Evolutionary conservation across 2,888 invertebrate species (phyloP).

Genomic region (Limnephilus auricula): DNA sequence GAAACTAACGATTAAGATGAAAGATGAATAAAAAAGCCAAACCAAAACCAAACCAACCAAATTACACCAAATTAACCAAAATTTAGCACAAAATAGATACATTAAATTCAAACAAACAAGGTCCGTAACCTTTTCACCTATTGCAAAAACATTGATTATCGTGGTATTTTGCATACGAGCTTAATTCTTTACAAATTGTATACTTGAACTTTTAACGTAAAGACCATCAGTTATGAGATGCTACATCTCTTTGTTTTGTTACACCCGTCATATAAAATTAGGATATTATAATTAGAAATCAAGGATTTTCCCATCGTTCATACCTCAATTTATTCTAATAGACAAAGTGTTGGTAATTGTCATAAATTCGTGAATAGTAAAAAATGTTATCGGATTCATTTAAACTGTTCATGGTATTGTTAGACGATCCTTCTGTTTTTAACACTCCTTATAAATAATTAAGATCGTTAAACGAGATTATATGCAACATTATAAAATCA

Average conservation of each 20-base stretch:
- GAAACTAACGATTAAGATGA: neutral
- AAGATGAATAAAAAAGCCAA: neutral
- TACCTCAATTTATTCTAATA: neutral
- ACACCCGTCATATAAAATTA: neutral
- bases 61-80: no score
- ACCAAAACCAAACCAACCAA: no score
- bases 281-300: neutral
- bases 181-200: neutral
- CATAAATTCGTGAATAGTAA: neutral
- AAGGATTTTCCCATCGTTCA: neutral
- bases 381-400: neutral
- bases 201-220: neutral
- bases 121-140: neutral
- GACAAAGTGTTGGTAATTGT: neutral
- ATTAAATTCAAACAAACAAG: neutral
- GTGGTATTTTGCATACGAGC: neutral
- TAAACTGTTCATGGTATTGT: neutral
- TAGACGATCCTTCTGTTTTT: neutral
- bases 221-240: neutral
- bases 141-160: neutral
- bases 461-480: neutral
- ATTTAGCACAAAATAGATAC: neutral
- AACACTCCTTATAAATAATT: neutral
- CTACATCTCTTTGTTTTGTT: neutral
- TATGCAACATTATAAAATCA: neutral